phyloP scores from a whole-genome alignment of 2,113 vertebrate genomes.

The Cephalopholis sonnerati region DNA sequence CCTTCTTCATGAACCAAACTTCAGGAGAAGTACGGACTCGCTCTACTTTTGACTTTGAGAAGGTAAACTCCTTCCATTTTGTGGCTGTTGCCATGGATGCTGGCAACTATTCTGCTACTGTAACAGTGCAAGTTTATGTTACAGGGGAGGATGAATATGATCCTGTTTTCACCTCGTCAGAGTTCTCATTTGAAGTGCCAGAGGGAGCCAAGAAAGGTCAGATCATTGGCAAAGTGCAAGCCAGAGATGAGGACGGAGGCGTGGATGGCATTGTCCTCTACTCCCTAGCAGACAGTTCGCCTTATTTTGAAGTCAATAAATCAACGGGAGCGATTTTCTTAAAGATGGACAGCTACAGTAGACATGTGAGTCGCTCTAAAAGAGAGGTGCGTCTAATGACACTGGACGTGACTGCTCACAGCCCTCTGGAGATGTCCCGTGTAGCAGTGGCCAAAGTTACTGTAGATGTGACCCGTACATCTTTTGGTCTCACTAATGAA shows the following conservation, averaged over 20 bases:
- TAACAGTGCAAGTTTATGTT: constrained; percentile 92
- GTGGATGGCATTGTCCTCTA: constrained; percentile 93
- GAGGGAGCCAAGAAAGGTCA: constrained; percentile 92
- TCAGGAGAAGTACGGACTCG: constrained; percentile 89
- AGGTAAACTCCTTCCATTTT: constrained; percentile 89
- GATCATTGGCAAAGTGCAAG: constrained; percentile 91
- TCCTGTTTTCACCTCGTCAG: constrained; percentile 90
- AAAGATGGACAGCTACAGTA: constrained; percentile 89
- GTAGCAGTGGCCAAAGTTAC: constrained; percentile 86
- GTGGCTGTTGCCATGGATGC: constrained; percentile 89
- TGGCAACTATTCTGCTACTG: constrained; percentile 93
- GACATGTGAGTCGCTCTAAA: constrained; percentile 85
- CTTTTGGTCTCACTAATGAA: constrained; percentile 91
- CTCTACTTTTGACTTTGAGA: constrained; percentile 92
- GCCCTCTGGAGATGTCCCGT: constrained; percentile 91
- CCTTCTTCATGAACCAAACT: constrained; percentile 89
- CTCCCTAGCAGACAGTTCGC: constrained; percentile 87
- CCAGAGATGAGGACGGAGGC: constrained; percentile 95
- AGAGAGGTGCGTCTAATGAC: constrained; percentile 90
- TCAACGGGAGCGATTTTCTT: constrained; percentile 91
- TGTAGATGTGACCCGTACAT: constrained; percentile 92
- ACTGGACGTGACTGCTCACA: constrained; percentile 91
- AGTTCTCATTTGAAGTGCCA: constrained; percentile 92
- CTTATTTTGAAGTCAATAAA: constrained; percentile 93
- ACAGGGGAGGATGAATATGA: constrained; percentile 96